Conservation (phyloP, 2,888 invertebrate genomes). For the Conistra vaccinii region DNA sequence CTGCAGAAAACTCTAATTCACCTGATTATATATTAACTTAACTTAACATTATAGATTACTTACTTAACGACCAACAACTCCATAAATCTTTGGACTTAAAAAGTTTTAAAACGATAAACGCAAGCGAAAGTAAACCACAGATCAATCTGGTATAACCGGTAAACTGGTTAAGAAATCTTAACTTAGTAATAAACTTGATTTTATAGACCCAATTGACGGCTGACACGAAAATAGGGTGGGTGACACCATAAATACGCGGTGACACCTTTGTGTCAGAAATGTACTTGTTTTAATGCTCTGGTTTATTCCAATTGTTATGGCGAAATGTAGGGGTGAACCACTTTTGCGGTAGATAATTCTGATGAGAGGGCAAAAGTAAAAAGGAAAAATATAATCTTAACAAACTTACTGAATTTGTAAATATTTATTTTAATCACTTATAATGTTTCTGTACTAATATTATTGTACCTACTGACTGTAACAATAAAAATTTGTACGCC, state of each 20-base stretch:
- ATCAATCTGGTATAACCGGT: slow-evolving; percentile 54
- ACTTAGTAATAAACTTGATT: slow-evolving; percentile 57
- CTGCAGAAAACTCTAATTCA: background rate
- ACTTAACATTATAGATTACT: too few relatives aligned
- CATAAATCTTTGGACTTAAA: slow-evolving; percentile 42
- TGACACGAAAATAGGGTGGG: slow-evolving; percentile 44
- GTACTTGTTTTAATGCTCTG: slow-evolving; percentile 3
- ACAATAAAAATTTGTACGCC: too few relatives aligned
- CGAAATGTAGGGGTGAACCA: background rate
- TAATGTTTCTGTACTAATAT: too few relatives aligned
- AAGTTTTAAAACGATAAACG: slow-evolving; percentile 45
- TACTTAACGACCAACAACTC: slow-evolving; percentile 9
- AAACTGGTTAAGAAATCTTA: slow-evolving; percentile 54
- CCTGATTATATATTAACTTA: too few relatives aligned
- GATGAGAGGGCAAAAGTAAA: background rate
- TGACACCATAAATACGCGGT: slow-evolving; percentile 40
- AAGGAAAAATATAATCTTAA: too few relatives aligned
- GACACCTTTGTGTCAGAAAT: slow-evolving; percentile 42
- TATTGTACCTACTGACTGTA: too few relatives aligned
- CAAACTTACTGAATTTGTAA: too few relatives aligned
- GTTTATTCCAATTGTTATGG: slow-evolving; percentile 29
- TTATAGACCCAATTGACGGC: slow-evolving; percentile 51
- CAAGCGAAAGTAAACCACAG: slow-evolving; percentile 56
- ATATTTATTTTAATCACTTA: too few relatives aligned
- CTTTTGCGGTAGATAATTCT: background rate